Percentiles rank a stretch among this genome's conserved stretches.
Evolutionary conservation across 2,888 invertebrate genomes (phyloP).

Genomic region (Ectemnius lituratus): DNA sequence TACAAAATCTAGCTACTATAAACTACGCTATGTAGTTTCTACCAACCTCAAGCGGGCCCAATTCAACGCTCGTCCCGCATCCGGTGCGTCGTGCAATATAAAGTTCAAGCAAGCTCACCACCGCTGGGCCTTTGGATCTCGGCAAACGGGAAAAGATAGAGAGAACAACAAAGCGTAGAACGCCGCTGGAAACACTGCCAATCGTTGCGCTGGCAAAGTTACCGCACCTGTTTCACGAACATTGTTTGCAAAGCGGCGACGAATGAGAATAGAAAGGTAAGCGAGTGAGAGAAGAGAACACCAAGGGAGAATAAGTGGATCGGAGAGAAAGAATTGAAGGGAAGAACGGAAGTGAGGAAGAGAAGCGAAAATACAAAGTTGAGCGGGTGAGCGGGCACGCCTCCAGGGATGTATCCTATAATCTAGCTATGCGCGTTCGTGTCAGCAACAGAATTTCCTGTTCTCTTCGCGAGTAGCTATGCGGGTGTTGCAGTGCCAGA

Average conservation of each 20-base stretch:
- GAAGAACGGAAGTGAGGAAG: neutral
- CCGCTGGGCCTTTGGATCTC: neutral
- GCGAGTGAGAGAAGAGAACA: neutral
- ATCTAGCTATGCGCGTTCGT: conserved; percentile 16
- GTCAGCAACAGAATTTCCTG: too few species aligned
- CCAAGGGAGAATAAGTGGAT: neutral
- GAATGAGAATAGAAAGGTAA: neutral
- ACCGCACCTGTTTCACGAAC: conserved; percentile 49
- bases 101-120: too few species aligned
- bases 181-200: conserved; percentile 61
- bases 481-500: neutral
- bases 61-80: neutral
- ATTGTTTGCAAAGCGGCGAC: conserved; percentile 38
- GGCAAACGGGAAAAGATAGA: neutral
- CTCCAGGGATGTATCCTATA: conserved; percentile 28
- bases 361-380: conserved; percentile 20
- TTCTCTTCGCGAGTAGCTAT: neutral
- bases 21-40: too few species aligned
- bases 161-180: conserved; percentile 33
- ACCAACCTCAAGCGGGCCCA: too few species aligned
- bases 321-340: conserved; percentile 33
- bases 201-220: conserved; percentile 57
- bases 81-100: neutral
- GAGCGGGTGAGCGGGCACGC: neutral
- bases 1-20: too few species aligned